phyloP scores from a whole-genome alignment of 1,140 invertebrate species.

The Pseudomyrmex pallidus region DNA sequence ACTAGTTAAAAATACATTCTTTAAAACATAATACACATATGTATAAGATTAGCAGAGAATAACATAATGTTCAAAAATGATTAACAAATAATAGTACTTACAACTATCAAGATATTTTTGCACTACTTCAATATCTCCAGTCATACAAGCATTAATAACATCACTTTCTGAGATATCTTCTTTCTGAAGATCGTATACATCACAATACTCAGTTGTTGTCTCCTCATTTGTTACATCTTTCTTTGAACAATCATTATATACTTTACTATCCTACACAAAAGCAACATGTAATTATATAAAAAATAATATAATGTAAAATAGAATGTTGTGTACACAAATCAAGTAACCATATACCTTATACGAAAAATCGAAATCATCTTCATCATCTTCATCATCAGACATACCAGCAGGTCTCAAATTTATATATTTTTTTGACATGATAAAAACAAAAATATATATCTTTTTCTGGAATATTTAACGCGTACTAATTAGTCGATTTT shows the following conservation, averaged over 20 bases:
- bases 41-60: neutral
- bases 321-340: too few relatives aligned
- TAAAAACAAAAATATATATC: too few relatives aligned
- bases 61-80: slow-evolving; percentile 17
- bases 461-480: too few relatives aligned
- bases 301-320: too few relatives aligned
- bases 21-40: neutral
- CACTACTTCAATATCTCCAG: slow-evolving; percentile 67
- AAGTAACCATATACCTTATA: slow-evolving; percentile 31
- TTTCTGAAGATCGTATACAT: neutral
- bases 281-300: neutral
- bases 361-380: slow-evolving; percentile 33
- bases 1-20: too few relatives aligned
- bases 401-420: slow-evolving; percentile 59
- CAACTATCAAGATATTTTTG: slow-evolving; percentile 71
- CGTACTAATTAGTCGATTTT: too few relatives aligned
- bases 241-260: neutral
- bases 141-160: slow-evolving; percentile 74
- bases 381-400: slow-evolving; percentile 62
- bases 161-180: neutral
- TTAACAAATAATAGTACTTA: slow-evolving; percentile 60
- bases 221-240: neutral
- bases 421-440: neutral
- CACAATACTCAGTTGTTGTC: too few relatives aligned
- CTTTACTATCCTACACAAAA: neutral